Evolutionary conservation across 1,140 invertebrate genomes (phyloP).

Genomic region (Anastatus disparis): DNA sequence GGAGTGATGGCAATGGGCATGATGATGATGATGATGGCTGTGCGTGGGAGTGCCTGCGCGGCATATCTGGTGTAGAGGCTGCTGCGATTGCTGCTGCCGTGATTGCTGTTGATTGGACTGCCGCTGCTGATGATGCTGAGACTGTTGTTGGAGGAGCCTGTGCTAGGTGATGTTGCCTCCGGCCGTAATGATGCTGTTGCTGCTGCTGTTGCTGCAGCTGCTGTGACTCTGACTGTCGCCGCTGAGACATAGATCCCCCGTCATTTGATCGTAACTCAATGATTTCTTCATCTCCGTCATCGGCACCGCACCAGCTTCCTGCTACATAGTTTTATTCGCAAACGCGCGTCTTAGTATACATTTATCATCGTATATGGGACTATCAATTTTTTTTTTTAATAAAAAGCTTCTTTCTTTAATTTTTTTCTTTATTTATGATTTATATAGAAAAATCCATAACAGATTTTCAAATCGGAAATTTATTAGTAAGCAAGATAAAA

Average conservation of each 20-base stretch:
- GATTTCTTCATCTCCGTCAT: slow-evolving; percentile 73
- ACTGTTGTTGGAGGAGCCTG: slow-evolving; percentile 61
- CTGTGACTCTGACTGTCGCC: slow-evolving; percentile 63
- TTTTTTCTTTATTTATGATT: no score
- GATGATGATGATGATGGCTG: slow-evolving; percentile 63
- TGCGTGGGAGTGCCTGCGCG: slow-evolving; percentile 62
- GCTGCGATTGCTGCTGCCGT: slow-evolving; percentile 55
- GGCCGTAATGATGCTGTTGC: slow-evolving; percentile 60
- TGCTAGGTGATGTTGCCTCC: slow-evolving; percentile 64
- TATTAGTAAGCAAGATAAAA: no score
- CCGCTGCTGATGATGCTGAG: slow-evolving; percentile 59
- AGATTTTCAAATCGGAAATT: no score
- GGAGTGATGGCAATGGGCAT: slow-evolving; percentile 65
- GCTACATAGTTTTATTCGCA: slow-evolving; percentile 50
- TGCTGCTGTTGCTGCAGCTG: slow-evolving; percentile 62
- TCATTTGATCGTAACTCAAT: slow-evolving; percentile 69
- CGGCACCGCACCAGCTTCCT: slow-evolving; percentile 71
- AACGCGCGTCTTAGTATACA: slow-evolving; percentile 1
- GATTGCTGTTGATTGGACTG: slow-evolving; percentile 63
- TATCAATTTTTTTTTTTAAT: no score
- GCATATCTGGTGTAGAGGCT: slow-evolving; percentile 45
- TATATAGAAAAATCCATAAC: no score
- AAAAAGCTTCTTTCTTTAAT: no score
- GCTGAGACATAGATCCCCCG: slow-evolving; percentile 51
- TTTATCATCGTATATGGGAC: no score